Evolutionary conservation across 2,797 vertebrate genomes (phyloP), one percentile per base, ranked within the genome.

Genomic region (Eleutherodactylus coqui): DNA sequence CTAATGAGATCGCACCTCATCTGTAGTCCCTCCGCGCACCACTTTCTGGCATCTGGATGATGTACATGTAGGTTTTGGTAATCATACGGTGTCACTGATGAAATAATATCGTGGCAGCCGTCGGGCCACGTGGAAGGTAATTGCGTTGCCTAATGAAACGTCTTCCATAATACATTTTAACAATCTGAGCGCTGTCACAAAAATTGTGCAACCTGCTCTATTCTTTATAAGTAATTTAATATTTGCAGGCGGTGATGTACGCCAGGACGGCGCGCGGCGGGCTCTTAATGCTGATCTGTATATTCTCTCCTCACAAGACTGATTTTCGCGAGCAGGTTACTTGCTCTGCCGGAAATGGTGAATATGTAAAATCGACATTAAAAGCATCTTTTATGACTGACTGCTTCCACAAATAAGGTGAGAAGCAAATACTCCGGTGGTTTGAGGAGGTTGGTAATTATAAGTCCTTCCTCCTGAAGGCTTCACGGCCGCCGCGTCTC

Each of bases 281-380:
- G 53, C 32, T 1, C 32, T 76, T 67, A 82, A 62, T 73, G 69
- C 79, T 75, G 55, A 80, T 43, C 0, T 80, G 24, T 53, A 14
- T 60, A 5, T 73, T 87, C 88, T 58, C 17, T 88, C 72, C 90
- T 79, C 78, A 85, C 64, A 75, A 85, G 78, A 86, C 76, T 77
- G 72, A 83, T 86, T 83, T 27, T 55, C 83, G 84, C 82, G 53
- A 84, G 7, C 87, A 88, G 82, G 67, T 89, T 90, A 84, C 87
- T 78, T 70, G 78, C 60, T 77, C 93, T 92, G 83, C 83, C 88
- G 75, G 91, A 90, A 89, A 92, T 91, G 83, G 89, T 62, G 73
- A 89, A 88, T 85, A 82, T 88, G 75, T 90, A 88, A 90, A 83
- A 92, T 85, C 90, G 87, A 89, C 91, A 89, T 90, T 92, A 91